phyloP scores from a whole-genome alignment of 2,888 invertebrate species.

The Agonopterix alstromeriana region DNA sequence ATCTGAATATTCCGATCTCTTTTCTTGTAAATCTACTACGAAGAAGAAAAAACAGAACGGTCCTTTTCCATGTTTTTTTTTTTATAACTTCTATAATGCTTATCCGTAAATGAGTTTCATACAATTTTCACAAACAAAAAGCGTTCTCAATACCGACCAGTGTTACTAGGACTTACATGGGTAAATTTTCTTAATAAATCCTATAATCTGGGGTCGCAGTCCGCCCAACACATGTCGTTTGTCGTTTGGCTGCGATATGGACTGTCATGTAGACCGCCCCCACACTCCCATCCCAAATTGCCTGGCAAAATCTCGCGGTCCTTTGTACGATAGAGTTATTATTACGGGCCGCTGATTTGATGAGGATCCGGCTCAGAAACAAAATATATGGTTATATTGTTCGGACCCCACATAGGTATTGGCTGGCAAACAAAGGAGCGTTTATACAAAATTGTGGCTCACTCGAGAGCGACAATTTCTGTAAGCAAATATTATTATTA shows the following conservation, averaged over 20 bases:
- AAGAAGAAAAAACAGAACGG: too few relatives aligned
- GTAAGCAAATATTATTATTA: not conserved
- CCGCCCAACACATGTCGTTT: slow-evolving; percentile 20
- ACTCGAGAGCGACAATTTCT: not conserved
- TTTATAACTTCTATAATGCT: too few relatives aligned
- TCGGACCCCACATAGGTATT: not conserved
- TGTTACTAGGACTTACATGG: too few relatives aligned
- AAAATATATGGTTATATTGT: slow-evolving; percentile 8
- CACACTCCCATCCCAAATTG: slow-evolving; percentile 46
- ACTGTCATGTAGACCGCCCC: slow-evolving; percentile 35
- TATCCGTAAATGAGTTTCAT: too few relatives aligned
- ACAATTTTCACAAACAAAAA: too few relatives aligned
- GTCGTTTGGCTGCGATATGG: slow-evolving; percentile 19
- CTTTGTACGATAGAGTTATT: slow-evolving; percentile 64
- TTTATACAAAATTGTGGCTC: not conserved
- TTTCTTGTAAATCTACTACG: not conserved
- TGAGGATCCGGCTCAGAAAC: slow-evolving; percentile 29
- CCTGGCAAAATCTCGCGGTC: slow-evolving; percentile 55
- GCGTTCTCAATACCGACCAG: not conserved
- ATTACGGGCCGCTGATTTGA: slow-evolving; percentile 61
- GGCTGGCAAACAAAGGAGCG: slow-evolving; percentile 3
- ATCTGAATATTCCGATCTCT: slow-evolving; percentile 3
- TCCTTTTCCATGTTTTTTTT: too few relatives aligned
- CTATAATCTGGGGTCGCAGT: slow-evolving; percentile 7
- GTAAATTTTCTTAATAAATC: slow-evolving; percentile 7